Conservation (phyloP, 37 sponge, comb jelly and placozoan species). For the Lycopodina hypogea region DNA sequence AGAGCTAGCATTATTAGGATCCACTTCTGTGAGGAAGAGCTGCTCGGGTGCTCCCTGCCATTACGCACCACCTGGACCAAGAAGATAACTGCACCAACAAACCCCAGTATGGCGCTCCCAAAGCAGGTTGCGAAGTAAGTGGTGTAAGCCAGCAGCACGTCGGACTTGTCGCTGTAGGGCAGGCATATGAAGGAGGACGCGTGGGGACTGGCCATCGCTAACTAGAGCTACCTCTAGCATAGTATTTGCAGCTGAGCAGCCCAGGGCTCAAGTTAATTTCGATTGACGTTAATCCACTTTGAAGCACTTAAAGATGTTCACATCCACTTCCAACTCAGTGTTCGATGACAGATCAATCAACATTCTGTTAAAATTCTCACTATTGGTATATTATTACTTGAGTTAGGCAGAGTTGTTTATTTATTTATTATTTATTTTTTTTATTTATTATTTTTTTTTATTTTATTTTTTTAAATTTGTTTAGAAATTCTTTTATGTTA, state of each 20-base stretch:
- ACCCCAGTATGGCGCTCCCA: slow-evolving; percentile 41
- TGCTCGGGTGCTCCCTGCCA: background rate
- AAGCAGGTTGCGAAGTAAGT: slow-evolving; percentile 39
- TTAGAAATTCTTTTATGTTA: too few relatives aligned
- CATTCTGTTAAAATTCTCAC: too few relatives aligned
- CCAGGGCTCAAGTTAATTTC: background rate
- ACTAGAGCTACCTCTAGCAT: background rate
- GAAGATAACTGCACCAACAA: slow-evolving; percentile 36
- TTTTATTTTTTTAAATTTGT: too few relatives aligned
- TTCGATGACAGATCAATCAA: too few relatives aligned
- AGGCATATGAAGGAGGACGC: slow-evolving; percentile 58
- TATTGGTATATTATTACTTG: too few relatives aligned
- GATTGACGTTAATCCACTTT: background rate
- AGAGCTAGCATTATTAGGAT: slow-evolving; percentile 46
- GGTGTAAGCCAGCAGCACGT: slow-evolving; percentile 38
- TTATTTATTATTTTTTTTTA: too few relatives aligned
- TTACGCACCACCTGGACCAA: slow-evolving; percentile 31
- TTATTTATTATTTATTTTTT: too few relatives aligned
- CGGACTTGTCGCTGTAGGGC: slow-evolving; percentile 20
- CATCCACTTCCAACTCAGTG: background rate
- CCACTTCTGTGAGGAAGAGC: slow-evolving; percentile 25
- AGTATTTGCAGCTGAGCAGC: background rate
- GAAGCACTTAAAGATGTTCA: background rate
- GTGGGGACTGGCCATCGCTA: slow-evolving; percentile 59
- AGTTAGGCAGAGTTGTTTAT: too few relatives aligned